These are phyloP conservation scores for Lepus townsendii DNA, from an alignment of 2,797 vertebrate species.

Conservation along the genomic window DNA sequence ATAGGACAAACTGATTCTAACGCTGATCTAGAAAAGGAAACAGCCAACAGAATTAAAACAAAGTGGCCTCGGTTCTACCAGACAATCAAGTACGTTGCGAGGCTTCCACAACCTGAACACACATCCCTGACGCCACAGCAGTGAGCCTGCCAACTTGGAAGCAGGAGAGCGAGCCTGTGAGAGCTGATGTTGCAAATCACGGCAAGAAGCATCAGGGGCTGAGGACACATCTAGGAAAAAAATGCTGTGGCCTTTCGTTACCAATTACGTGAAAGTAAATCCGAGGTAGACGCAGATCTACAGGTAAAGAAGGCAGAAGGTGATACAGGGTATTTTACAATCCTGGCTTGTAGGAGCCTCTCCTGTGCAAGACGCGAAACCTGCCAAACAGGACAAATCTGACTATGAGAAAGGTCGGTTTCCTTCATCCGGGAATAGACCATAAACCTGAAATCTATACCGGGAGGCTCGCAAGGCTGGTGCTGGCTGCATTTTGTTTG, in stretches of 20 bases:
- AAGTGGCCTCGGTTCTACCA: not conserved
- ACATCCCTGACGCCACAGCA: not conserved
- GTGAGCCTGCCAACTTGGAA: not conserved
- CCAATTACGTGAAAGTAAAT: constrained; percentile 5
- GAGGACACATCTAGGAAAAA: not conserved
- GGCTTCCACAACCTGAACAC: not conserved
- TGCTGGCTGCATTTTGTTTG: not conserved
- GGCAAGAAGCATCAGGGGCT: not conserved
- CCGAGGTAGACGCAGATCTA: not conserved
- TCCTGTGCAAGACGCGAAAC: not conserved
- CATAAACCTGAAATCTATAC: not conserved
- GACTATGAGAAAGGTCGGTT: not conserved
- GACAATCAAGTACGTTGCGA: not conserved
- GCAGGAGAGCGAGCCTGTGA: not conserved
- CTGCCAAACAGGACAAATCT: not conserved
- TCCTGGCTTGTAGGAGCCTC: not conserved
- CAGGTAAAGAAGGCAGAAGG: not conserved
- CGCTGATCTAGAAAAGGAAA: constrained; percentile 26
- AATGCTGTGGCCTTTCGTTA: not conserved
- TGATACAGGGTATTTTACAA: not conserved
- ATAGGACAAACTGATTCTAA: constrained; percentile 9
- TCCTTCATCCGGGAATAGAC: not conserved
- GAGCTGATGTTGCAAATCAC: not conserved
- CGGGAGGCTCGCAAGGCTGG: not conserved
- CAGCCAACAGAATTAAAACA: not conserved